Evolutionary conservation across 2,888 invertebrate genomes (phyloP).

Genomic region (Lasius platythorax): DNA sequence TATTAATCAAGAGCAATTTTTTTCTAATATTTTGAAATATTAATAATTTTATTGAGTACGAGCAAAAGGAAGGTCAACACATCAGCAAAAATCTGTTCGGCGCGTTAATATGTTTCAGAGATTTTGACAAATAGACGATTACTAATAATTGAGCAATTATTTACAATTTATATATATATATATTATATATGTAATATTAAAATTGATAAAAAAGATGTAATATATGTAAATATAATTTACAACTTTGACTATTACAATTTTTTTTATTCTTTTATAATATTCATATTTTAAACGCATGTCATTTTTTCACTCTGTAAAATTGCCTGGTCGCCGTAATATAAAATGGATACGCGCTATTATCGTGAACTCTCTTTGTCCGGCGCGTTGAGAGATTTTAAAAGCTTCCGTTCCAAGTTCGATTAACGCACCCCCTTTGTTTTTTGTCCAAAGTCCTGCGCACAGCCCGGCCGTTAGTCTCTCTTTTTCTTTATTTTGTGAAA

Average conservation of each 20-base stretch:
- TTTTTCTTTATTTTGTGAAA: conserved; percentile 57
- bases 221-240: conserved; percentile 3
- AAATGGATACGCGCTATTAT: conserved; percentile 54
- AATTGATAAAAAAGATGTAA: not conserved
- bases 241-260: not conserved
- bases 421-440: conserved; percentile 61
- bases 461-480: conserved; percentile 28
- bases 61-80: not conserved
- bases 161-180: too few relatives aligned
- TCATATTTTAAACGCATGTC: not conserved
- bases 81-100: not conserved
- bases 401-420: conserved; percentile 70
- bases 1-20: conserved; percentile 20
- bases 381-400: conserved; percentile 66
- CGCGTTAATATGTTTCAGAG: not conserved
- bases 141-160: not conserved
- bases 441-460: conserved; percentile 22
- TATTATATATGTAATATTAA: too few relatives aligned
- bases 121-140: not conserved
- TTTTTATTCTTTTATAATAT: not conserved
- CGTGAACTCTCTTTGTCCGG: conserved; percentile 47
- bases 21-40: conserved; percentile 4
- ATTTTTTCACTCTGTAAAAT: conserved; percentile 10
- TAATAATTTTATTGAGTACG: not conserved
- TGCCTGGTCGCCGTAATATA: conserved; percentile 19